Percentiles rank a stretch among this genome's conserved stretches.
phyloP scores from a whole-genome alignment of 2,888 invertebrate species.

The Apamea crenata region DNA sequence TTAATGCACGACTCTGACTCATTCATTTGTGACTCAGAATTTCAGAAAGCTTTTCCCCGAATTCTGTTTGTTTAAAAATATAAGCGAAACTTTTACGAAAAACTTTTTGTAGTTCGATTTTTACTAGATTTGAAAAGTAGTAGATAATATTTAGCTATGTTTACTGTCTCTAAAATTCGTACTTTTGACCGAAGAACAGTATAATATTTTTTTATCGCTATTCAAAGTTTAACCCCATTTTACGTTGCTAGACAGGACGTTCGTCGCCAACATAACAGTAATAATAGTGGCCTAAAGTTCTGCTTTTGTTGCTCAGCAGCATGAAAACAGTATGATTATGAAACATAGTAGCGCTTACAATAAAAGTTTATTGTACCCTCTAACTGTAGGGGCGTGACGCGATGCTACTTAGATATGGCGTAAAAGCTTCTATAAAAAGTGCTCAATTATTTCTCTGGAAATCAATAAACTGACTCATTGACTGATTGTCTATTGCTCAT shows the following conservation, averaged over 20 bases:
- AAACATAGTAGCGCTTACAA: constrained; percentile 37
- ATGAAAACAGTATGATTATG: constrained; percentile 53
- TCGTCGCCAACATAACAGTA: constrained; percentile 40
- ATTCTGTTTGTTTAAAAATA: constrained; percentile 26
- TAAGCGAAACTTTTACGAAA: not conserved
- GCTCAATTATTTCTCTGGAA: constrained; percentile 36
- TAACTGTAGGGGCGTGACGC: constrained; percentile 17
- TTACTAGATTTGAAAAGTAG: constrained; percentile 11
- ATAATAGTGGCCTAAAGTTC: constrained; percentile 46
- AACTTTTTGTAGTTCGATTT: not conserved
- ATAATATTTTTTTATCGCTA: constrained; percentile 31
- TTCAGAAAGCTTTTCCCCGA: constrained; percentile 11
- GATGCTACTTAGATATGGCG: constrained; percentile 18
- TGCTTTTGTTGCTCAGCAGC: constrained; percentile 46
- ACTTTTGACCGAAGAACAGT: constrained; percentile 28
- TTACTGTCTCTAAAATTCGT: constrained; percentile 44
- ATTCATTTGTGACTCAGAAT: constrained; percentile 43
- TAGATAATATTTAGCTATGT: constrained; percentile 26
- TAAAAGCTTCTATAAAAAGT: constrained; percentile 13
- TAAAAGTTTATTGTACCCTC: constrained; percentile 48
- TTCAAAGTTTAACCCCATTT: constrained; percentile 44
- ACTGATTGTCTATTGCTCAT: constrained; percentile 4
- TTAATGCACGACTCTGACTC: constrained; percentile 53
- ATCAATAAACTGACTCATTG: constrained; percentile 20
- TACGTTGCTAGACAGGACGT: constrained; percentile 40